phyloP scores from a whole-genome alignment of 37 sponge, comb jelly and placozoan genomes.

The Chondrilla cf. caribensis region DNA sequence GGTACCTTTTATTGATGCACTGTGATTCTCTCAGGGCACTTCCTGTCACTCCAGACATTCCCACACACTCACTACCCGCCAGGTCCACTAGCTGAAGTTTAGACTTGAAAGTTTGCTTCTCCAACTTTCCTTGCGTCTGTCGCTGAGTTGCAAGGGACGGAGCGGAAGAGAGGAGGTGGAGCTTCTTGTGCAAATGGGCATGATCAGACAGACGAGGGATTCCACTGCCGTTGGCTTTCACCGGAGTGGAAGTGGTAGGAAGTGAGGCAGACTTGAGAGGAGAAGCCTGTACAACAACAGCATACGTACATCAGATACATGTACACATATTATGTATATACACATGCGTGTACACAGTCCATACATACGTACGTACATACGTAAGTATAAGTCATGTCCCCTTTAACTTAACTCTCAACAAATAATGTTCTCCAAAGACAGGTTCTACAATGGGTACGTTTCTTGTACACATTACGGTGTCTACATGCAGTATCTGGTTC shows the following conservation, averaged over 20 bases:
- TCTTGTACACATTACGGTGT: too few relatives aligned
- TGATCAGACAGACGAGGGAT: constrained; percentile 12
- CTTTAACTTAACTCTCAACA: too few relatives aligned
- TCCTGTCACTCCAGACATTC: constrained; percentile 62
- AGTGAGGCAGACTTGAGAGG: not conserved
- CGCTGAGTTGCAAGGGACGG: not conserved
- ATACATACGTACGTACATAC: too few relatives aligned
- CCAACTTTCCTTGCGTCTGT: not conserved
- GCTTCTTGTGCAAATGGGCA: not conserved
- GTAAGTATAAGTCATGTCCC: too few relatives aligned
- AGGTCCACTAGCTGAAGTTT: constrained; percentile 79
- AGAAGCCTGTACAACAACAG: not conserved
- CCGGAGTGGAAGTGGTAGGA: not conserved
- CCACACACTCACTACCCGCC: constrained; percentile 76
- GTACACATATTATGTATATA: too few relatives aligned
- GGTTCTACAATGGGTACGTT: too few relatives aligned
- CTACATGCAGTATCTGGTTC: too few relatives aligned
- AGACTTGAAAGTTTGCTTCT: constrained; percentile 2
- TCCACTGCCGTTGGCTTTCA: not conserved
- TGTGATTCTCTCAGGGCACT: constrained; percentile 47
- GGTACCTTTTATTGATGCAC: constrained; percentile 45
- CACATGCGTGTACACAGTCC: too few relatives aligned
- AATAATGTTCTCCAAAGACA: too few relatives aligned
- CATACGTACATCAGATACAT: too few relatives aligned
- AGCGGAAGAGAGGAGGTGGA: constrained; percentile 3